Evolutionary conservation across 1,140 invertebrate species (phyloP).

Genomic region (Drosophila bocqueti): DNA sequence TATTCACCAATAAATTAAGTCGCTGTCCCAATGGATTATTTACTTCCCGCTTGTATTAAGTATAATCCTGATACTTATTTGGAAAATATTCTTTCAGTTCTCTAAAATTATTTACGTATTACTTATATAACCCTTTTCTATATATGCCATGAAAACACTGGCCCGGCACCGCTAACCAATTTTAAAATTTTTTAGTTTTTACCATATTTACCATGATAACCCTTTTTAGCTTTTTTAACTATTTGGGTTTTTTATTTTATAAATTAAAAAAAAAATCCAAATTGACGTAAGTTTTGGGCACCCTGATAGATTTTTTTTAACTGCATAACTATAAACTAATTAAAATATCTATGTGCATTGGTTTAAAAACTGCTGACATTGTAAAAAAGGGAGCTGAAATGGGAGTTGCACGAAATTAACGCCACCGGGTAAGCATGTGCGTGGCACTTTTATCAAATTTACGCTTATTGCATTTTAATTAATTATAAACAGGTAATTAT

Average conservation of each 20-base stretch:
- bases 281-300: too few relatives aligned
- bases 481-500: conserved; percentile 84
- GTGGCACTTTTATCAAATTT: conserved; percentile 79
- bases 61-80: too few relatives aligned
- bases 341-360: conserved; percentile 3
- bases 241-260: too few relatives aligned
- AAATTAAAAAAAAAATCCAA: too few relatives aligned
- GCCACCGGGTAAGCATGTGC: conserved; percentile 65
- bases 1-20: neutral
- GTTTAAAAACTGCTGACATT: conserved; percentile 30
- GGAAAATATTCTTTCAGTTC: too few relatives aligned
- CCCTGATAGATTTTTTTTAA: too few relatives aligned
- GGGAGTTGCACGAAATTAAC: conserved; percentile 32
- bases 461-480: conserved; percentile 84
- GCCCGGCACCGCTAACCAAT: too few relatives aligned
- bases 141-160: too few relatives aligned
- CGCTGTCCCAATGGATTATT: neutral
- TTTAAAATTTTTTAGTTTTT: too few relatives aligned
- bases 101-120: neutral
- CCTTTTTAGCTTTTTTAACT: neutral
- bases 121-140: too few relatives aligned
- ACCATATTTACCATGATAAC: neutral
- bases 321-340: neutral
- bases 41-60: too few relatives aligned
- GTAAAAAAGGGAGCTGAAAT: neutral